A percentile compares a stretch with the other conserved stretches of the same genome.
phyloP scores from a whole-genome alignment of 2,797 vertebrate species.

The Callimico goeldii region DNA sequence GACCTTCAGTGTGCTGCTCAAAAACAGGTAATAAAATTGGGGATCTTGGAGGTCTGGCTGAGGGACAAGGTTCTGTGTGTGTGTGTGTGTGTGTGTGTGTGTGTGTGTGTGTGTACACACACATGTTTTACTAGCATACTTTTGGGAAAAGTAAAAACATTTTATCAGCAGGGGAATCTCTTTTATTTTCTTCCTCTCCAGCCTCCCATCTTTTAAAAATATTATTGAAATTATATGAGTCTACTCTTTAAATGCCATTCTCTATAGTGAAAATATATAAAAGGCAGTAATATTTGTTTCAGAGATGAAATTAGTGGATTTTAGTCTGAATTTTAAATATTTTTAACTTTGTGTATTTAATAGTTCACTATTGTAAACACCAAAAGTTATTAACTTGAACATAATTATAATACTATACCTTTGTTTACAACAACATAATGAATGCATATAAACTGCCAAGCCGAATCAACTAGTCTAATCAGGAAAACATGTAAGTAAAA shows the following conservation, averaged over 20 bases:
- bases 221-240: neutral
- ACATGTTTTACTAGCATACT: neutral
- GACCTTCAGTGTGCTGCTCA: slow-evolving; percentile 93
- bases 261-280: neutral
- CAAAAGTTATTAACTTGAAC: slow-evolving; percentile 23
- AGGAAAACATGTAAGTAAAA: slow-evolving; percentile 47
- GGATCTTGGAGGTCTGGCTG: neutral
- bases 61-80: neutral
- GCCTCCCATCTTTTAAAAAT: neutral
- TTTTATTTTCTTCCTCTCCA: neutral
- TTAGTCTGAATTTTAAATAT: slow-evolving; percentile 38
- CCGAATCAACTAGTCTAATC: slow-evolving; percentile 38
- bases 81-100: neutral
- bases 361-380: slow-evolving; percentile 10
- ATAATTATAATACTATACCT: neutral
- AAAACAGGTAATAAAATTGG: slow-evolving; percentile 92
- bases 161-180: neutral
- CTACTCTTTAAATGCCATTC: neutral
- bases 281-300: neutral
- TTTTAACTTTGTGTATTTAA: slow-evolving; percentile 19
- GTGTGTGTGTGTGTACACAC: neutral
- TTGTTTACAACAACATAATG: slow-evolving; percentile 57
- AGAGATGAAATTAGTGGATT: slow-evolving; percentile 14
- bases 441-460: slow-evolving; percentile 46
- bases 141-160: neutral